These are phyloP conservation scores for Bacillus rossius DNA, from an alignment of 1,140 invertebrate genomes.

Conservation along the genomic window DNA sequence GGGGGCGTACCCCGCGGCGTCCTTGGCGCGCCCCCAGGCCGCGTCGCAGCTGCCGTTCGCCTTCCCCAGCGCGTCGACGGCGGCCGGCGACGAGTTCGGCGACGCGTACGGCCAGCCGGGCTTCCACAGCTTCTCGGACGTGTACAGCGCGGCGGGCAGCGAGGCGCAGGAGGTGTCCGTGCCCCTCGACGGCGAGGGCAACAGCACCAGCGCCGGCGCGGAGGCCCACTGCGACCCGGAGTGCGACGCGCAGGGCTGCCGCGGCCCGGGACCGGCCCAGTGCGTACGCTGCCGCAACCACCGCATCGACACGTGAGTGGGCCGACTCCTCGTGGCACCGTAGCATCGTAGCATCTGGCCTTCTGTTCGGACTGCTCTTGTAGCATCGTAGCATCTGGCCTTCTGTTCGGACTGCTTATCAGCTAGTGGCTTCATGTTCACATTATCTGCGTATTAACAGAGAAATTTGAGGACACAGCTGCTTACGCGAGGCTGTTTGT, in stretches of 20 bases:
- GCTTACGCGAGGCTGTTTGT: no score
- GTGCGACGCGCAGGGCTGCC: slow-evolving; percentile 75
- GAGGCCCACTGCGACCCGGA: slow-evolving; percentile 62
- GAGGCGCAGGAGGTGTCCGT: slow-evolving; percentile 53
- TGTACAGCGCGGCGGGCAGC: slow-evolving; percentile 33
- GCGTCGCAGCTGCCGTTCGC: slow-evolving; percentile 13
- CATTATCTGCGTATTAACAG: no score
- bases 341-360: no score
- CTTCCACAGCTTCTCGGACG: slow-evolving; percentile 31
- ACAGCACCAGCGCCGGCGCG: background rate
- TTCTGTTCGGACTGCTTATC: no score
- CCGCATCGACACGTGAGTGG: slow-evolving; percentile 66
- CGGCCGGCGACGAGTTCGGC: slow-evolving; percentile 5
- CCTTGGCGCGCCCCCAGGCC: slow-evolving; percentile 34
- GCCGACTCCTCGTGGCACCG: no score
- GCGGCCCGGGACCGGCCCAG: slow-evolving; percentile 71
- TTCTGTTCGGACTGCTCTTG: no score
- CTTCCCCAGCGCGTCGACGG: slow-evolving; percentile 17
- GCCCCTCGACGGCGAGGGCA: slow-evolving; percentile 55
- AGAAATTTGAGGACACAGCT: no score
- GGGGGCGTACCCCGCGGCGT: slow-evolving; percentile 30
- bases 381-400: no score
- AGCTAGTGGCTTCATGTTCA: no score
- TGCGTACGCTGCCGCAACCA: slow-evolving; percentile 75
- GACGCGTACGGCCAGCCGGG: slow-evolving; percentile 20